Percentiles rank a stretch among this genome's conserved stretches.
phyloP scores from a whole-genome alignment of 2,888 invertebrate genomes.

The Agonopterix alstromeriana region DNA sequence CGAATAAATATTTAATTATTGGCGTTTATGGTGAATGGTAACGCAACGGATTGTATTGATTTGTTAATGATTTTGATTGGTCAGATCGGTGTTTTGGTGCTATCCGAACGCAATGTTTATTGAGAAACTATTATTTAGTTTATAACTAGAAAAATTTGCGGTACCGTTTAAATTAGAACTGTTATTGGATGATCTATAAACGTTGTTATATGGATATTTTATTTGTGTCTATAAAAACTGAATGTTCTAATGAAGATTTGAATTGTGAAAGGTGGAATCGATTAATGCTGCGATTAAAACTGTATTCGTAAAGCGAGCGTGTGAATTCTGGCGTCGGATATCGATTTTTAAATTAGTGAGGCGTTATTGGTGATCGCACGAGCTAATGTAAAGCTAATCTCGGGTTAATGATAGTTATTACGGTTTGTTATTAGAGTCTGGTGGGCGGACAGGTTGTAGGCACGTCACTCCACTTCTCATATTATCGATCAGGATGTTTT shows the following conservation, averaged over 20 bases:
- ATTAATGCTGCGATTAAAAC: background rate
- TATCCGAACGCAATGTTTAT: background rate
- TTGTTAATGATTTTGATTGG: conserved; percentile 59
- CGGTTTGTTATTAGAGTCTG: conserved; percentile 28
- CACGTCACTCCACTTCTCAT: background rate
- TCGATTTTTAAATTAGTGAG: conserved; percentile 25
- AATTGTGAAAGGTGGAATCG: conserved; percentile 32
- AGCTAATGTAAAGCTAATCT: conserved; percentile 52
- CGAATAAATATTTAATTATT: conserved; percentile 73
- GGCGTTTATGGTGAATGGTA: conserved; percentile 66
- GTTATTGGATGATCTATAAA: conserved; percentile 3
- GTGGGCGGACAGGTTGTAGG: background rate
- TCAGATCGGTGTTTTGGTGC: conserved; percentile 11
- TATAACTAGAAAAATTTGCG: conserved; percentile 14
- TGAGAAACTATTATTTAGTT: background rate
- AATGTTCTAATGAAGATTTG: background rate
- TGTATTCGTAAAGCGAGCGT: conserved; percentile 15
- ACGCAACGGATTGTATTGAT: conserved; percentile 54
- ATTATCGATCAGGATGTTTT: background rate
- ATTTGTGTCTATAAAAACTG: conserved; percentile 3
- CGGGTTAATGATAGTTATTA: conserved; percentile 55
- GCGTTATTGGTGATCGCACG: conserved; percentile 23
- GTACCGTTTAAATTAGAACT: conserved; percentile 26
- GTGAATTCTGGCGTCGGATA: conserved; percentile 30
- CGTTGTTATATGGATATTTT: conserved; percentile 1